Conservation (phyloP, 2,113 vertebrate species). For the Saguinus midas region DNA sequence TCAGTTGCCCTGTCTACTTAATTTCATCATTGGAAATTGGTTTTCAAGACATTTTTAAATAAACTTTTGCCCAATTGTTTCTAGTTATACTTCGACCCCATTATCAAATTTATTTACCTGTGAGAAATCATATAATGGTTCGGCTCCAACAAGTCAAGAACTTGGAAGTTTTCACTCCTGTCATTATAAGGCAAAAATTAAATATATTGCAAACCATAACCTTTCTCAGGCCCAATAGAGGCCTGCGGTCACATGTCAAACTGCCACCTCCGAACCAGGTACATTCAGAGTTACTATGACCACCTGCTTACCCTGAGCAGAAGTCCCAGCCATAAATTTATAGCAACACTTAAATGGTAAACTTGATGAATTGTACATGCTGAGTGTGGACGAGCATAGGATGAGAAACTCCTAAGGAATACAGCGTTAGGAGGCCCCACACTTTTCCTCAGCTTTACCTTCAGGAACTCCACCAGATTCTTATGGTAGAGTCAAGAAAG, state of each 20-base stretch:
- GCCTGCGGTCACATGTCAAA: neutral
- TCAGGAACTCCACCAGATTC: neutral
- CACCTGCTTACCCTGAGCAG: neutral
- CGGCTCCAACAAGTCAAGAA: neutral
- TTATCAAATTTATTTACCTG: neutral
- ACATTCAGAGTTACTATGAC: neutral
- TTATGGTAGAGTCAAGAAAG: neutral
- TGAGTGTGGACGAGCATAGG: neutral
- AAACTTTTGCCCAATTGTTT: neutral
- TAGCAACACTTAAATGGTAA: neutral
- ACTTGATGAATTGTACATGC: neutral
- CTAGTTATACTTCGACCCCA: neutral
- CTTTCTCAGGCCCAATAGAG: neutral
- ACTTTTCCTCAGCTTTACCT: neutral
- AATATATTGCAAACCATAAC: neutral
- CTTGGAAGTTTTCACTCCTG: neutral
- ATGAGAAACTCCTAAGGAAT: neutral
- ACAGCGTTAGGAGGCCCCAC: neutral
- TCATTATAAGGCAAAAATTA: neutral
- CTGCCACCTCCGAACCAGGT: neutral
- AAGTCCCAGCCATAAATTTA: neutral
- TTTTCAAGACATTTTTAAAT: neutral
- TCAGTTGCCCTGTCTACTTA: neutral
- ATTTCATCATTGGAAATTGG: neutral
- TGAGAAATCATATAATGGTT: neutral